phyloP scores from a whole-genome alignment of 2,797 vertebrate genomes.

The Agapornis canus region DNA sequence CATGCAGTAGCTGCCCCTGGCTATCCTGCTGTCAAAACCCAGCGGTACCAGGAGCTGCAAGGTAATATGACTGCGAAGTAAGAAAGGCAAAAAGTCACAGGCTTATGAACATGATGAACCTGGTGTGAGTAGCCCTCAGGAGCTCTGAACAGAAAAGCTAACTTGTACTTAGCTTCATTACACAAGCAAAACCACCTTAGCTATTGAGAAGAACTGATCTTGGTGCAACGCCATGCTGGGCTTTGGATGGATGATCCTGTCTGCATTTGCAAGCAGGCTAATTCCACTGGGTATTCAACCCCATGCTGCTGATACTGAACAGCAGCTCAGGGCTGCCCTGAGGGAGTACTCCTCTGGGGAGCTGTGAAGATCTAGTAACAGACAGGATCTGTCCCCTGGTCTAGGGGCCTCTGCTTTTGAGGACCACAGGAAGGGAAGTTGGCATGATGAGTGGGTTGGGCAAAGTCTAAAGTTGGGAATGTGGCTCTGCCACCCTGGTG shows the following conservation, averaged over 20 bases:
- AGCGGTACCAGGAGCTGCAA: not conserved
- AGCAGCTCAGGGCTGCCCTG: not conserved
- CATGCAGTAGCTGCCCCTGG: not conserved
- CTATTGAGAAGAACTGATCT: not conserved
- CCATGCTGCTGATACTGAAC: not conserved
- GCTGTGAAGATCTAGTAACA: fast-evolving
- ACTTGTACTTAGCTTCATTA: not conserved
- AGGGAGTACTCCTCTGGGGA: not conserved
- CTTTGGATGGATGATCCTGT: not conserved
- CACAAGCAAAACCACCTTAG: not conserved
- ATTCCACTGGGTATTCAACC: fast-evolving
- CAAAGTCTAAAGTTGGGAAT: not conserved
- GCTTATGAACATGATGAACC: not conserved
- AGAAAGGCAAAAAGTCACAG: not conserved
- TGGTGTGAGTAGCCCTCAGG: not conserved
- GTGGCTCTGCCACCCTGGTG: not conserved
- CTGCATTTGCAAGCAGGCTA: not conserved
- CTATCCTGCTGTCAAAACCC: not conserved
- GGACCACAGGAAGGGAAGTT: not conserved
- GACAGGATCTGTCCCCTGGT: not conserved
- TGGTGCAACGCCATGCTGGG: not conserved
- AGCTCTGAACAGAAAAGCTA: not conserved
- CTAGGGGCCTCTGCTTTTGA: not conserved
- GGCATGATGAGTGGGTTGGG: not conserved
- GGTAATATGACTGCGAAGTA: not conserved